A percentile compares a stretch with the other conserved stretches of the same genome.
These are phyloP conservation scores for Marmota monax DNA, from an alignment of 2,113 vertebrate species.

Conservation along the genomic window DNA sequence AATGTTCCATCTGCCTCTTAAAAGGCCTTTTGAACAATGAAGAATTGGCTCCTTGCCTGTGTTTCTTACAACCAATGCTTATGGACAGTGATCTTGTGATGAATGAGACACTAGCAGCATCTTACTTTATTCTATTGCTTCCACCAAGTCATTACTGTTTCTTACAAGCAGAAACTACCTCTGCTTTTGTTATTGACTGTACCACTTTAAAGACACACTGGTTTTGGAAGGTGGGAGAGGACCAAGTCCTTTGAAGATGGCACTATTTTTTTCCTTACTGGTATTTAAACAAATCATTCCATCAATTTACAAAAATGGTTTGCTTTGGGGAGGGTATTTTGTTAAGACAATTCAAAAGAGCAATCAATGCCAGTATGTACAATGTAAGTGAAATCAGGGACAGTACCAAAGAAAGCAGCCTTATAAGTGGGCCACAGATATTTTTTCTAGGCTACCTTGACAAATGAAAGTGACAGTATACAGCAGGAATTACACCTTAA, in stretches of 20 bases:
- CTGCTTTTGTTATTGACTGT: neutral
- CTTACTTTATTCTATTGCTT: neutral
- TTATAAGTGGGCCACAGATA: neutral
- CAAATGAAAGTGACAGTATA: conserved; percentile 11
- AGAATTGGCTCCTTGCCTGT: neutral
- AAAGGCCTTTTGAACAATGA: neutral
- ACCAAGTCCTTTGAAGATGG: neutral
- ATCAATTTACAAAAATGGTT: neutral
- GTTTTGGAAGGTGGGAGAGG: neutral
- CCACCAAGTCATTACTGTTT: neutral
- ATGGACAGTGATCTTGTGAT: neutral
- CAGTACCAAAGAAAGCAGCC: conserved; percentile 44
- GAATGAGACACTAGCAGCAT: neutral
- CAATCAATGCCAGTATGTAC: conserved; percentile 26
- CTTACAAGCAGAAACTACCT: neutral
- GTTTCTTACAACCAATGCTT: neutral
- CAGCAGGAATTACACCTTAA: neutral
- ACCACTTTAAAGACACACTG: neutral
- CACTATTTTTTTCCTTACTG: neutral
- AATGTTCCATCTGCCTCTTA: neutral
- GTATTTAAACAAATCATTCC: conserved; percentile 19
- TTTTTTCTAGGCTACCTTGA: neutral
- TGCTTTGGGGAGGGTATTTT: neutral
- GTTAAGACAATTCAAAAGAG: conserved; percentile 42
- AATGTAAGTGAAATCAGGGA: conserved; percentile 41